Conservation (phyloP, 2,797 vertebrate species). For the Sebastes miniatus region DNA sequence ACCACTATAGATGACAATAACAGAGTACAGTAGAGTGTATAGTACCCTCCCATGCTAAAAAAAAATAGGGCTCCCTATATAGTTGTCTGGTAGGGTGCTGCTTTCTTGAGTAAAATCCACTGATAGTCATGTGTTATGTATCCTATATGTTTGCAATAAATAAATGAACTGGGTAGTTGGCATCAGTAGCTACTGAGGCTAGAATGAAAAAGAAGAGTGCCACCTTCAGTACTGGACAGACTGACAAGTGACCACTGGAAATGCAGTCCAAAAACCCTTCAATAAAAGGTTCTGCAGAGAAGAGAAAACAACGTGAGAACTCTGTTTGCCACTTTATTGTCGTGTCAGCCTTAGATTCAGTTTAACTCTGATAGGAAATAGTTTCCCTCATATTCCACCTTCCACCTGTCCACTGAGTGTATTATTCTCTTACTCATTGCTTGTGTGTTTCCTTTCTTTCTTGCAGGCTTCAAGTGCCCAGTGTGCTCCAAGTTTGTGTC, state of each 20-base stretch:
- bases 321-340: too few relatives aligned
- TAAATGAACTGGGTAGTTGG: not conserved
- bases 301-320: not conserved
- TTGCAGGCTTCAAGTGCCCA: constrained; percentile 94
- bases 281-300: not conserved
- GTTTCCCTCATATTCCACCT: not conserved
- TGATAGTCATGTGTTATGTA: not conserved
- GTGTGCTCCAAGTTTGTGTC: constrained; percentile 97
- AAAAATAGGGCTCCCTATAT: too few relatives aligned
- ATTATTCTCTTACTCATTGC: not conserved
- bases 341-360: not conserved
- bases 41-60: too few relatives aligned
- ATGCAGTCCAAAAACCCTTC: too few relatives aligned
- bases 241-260: too few relatives aligned
- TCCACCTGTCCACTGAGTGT: not conserved
- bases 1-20: too few relatives aligned
- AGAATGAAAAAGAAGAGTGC: too few relatives aligned
- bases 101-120: too few relatives aligned
- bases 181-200: not conserved
- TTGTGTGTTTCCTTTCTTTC: constrained; percentile 13
- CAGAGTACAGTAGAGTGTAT: too few relatives aligned
- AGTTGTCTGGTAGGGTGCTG: not conserved
- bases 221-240: too few relatives aligned
- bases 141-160: not conserved
- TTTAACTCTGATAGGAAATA: not conserved